Evolutionary conservation across 2,797 vertebrate genomes (phyloP).

Genomic region (Pteropus rufus): DNA sequence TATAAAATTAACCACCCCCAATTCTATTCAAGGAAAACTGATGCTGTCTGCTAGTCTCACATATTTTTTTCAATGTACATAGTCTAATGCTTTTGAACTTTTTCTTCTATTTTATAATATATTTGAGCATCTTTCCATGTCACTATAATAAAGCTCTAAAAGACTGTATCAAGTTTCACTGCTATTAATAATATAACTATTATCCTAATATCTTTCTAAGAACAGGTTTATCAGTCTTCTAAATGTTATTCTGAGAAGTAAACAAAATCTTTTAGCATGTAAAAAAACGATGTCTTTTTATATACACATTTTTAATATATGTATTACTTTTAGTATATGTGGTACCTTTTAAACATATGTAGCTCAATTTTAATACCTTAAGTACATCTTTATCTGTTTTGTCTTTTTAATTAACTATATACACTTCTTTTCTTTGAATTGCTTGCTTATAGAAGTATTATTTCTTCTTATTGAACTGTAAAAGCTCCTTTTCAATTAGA

Average conservation of each 20-base stretch:
- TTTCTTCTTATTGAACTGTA: background rate
- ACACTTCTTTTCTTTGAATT: constrained; percentile 14
- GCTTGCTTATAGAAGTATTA: background rate
- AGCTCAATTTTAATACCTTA: background rate
- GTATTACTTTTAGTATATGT: background rate
- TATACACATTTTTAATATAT: background rate
- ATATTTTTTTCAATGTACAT: background rate
- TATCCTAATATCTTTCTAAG: constrained; percentile 6
- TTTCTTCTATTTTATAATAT: background rate
- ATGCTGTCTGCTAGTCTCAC: background rate
- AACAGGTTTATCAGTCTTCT: constrained; percentile 1
- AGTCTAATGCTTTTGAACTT: constrained; percentile 27
- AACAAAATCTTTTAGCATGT: background rate
- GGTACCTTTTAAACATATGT: background rate
- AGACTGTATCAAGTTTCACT: background rate
- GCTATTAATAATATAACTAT: background rate
- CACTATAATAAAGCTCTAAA: constrained; percentile 24
- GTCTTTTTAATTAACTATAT: constrained; percentile 1
- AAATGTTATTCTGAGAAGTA: constrained; percentile 18
- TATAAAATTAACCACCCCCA: background rate
- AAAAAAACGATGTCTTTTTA: background rate
- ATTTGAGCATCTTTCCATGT: background rate
- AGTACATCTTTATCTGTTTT: background rate
- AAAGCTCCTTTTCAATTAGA: constrained; percentile 3
- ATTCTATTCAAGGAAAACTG: background rate